These are phyloP conservation scores for Bellardia bayeri DNA, from an alignment of 2,888 invertebrate genomes.

Conservation along the genomic window DNA sequence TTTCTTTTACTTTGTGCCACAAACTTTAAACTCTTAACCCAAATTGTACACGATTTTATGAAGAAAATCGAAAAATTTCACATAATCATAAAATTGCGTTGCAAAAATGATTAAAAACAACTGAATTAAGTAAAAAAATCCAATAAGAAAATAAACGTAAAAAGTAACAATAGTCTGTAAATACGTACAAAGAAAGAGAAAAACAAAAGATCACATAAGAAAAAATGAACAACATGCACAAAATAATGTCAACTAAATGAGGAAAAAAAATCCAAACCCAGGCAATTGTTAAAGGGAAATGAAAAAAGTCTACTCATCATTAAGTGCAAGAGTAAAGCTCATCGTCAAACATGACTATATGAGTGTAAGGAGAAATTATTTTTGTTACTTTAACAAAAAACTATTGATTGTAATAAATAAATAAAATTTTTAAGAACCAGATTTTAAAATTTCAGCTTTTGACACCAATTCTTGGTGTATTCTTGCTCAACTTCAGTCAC, in stretches of 20 bases:
- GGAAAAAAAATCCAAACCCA: background rate
- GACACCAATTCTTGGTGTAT: conserved; percentile 48
- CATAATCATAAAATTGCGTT: conserved; percentile 19
- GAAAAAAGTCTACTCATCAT: background rate
- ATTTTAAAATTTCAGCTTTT: background rate
- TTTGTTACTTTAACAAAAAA: conserved; percentile 30
- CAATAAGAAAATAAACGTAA: conserved; percentile 11
- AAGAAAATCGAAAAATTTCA: conserved; percentile 24
- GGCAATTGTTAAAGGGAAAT: background rate
- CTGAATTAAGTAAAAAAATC: conserved; percentile 24
- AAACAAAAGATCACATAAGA: conserved; percentile 19
- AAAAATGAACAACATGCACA: conserved; percentile 3
- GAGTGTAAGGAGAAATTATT: background rate
- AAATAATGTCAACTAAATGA: conserved; percentile 43
- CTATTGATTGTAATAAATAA: conserved; percentile 23
- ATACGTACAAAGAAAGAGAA: background rate
- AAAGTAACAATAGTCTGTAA: conserved; percentile 20
- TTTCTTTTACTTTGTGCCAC: background rate
- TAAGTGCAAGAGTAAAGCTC: background rate
- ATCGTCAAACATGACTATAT: background rate
- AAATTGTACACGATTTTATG: conserved; percentile 38
- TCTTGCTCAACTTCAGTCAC: background rate
- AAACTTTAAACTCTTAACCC: conserved; percentile 62
- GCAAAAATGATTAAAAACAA: conserved; percentile 32
- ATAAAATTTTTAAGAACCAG: background rate